A percentile compares a stretch with the other conserved stretches of the same genome.
These are phyloP conservation scores for Anoura caudifer DNA, from an alignment of 2,113 vertebrate genomes.

Conservation along the genomic window DNA sequence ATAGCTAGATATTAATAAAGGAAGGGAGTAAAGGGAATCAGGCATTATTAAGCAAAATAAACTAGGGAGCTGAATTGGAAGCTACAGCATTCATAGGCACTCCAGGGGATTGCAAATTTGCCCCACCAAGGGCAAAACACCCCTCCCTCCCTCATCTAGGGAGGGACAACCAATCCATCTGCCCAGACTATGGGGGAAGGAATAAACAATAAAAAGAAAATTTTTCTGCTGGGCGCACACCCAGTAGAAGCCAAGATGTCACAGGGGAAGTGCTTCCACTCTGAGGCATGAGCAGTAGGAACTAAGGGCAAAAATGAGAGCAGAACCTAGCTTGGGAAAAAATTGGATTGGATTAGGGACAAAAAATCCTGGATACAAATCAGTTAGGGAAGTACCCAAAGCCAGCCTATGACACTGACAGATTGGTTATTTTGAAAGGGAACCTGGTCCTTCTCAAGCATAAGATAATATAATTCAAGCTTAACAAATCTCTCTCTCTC, in stretches of 20 bases:
- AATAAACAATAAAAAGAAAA: not conserved
- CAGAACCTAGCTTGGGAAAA: not conserved
- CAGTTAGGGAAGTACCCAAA: not conserved
- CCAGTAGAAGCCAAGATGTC: not conserved
- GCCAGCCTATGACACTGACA: not conserved
- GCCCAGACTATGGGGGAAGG: not conserved
- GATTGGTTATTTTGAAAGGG: not conserved
- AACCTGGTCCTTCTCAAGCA: not conserved
- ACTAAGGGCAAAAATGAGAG: not conserved
- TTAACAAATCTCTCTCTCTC: not conserved
- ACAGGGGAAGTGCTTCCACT: not conserved
- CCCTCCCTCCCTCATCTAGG: not conserved
- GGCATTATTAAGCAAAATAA: too few relatives aligned
- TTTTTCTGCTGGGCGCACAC: not conserved
- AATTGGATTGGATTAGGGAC: not conserved
- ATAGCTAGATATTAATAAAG: not conserved
- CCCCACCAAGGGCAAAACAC: not conserved
- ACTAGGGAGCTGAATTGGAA: not conserved
- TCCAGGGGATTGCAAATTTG: not conserved
- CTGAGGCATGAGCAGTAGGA: not conserved
- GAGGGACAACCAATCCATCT: not conserved
- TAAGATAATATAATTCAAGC: not conserved
- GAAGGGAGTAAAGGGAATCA: not conserved
- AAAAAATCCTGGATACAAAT: not conserved
- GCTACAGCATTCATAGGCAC: not conserved